These are phyloP conservation scores for Sardinella longiceps DNA, from an alignment of 2,797 vertebrate species.

Conservation along the genomic window DNA sequence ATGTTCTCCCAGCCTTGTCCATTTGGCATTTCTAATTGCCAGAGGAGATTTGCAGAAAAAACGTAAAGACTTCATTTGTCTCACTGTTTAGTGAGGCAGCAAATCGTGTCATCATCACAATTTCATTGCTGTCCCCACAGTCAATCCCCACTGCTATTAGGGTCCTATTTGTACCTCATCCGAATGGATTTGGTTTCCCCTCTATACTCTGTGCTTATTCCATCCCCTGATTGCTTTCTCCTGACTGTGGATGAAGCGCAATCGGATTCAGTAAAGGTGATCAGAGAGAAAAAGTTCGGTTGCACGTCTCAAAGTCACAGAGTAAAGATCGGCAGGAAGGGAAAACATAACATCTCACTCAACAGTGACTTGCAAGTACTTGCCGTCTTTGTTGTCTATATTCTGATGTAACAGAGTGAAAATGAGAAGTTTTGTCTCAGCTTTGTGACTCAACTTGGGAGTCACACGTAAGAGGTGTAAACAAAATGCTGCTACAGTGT, in stretches of 20 bases:
- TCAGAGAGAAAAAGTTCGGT: background rate
- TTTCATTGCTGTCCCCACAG: slow-evolving; percentile 45
- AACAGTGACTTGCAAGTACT: background rate
- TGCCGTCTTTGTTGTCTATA: background rate
- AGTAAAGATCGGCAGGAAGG: background rate
- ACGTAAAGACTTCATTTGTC: slow-evolving; percentile 30
- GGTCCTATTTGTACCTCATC: slow-evolving; percentile 45
- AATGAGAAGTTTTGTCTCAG: background rate
- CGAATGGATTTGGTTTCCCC: slow-evolving; percentile 34
- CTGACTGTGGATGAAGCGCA: background rate
- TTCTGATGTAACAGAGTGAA: background rate
- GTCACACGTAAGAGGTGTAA: background rate
- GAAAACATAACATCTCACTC: background rate
- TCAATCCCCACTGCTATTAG: slow-evolving; percentile 47
- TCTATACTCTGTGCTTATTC: slow-evolving; percentile 14
- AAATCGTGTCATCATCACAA: slow-evolving; percentile 47
- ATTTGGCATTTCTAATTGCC: slow-evolving; percentile 38
- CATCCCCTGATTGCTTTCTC: slow-evolving; percentile 32
- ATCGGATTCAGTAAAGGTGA: background rate
- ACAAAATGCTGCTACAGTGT: background rate
- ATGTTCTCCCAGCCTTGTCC: slow-evolving; percentile 10
- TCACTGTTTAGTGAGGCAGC: slow-evolving; percentile 39
- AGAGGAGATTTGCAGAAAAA: slow-evolving; percentile 31
- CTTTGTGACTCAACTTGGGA: background rate
- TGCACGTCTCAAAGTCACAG: background rate